Evolutionary conservation across 2,797 vertebrate genomes (phyloP).

Genomic region (Manis pentadactyla): DNA sequence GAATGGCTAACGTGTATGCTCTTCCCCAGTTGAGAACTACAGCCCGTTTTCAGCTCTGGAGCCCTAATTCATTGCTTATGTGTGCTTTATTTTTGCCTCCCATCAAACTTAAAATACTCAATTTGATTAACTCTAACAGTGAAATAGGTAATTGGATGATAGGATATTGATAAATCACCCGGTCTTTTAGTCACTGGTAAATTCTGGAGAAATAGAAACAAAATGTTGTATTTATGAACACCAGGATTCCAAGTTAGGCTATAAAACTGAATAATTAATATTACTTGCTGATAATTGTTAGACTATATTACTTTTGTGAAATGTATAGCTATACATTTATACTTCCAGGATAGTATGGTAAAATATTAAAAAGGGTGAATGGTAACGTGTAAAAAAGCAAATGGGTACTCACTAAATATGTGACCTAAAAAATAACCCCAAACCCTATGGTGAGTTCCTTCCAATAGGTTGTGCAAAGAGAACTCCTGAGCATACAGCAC

Average conservation of each 20-base stretch:
- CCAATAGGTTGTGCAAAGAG: not conserved
- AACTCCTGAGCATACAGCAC: not conserved
- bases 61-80: not conserved
- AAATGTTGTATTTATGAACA: not conserved
- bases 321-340: not conserved
- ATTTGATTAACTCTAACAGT: not conserved
- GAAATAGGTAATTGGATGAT: not conserved
- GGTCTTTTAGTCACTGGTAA: not conserved
- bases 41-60: not conserved
- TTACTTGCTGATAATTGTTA: not conserved
- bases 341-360: not conserved
- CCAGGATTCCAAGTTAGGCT: not conserved
- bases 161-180: not conserved
- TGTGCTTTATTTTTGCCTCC: not conserved
- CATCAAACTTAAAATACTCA: slow-evolving; percentile 41
- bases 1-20: accelerated
- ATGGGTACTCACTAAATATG: not conserved
- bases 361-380: not conserved
- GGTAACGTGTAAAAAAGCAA: slow-evolving; percentile 1
- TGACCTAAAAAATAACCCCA: not conserved
- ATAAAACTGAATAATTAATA: not conserved
- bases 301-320: not conserved
- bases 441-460: not conserved
- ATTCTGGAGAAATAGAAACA: not conserved
- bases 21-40: accelerated